These are phyloP conservation scores for Scolopax mira DNA, from an alignment of 2,113 vertebrate genomes.

Conservation along the genomic window DNA sequence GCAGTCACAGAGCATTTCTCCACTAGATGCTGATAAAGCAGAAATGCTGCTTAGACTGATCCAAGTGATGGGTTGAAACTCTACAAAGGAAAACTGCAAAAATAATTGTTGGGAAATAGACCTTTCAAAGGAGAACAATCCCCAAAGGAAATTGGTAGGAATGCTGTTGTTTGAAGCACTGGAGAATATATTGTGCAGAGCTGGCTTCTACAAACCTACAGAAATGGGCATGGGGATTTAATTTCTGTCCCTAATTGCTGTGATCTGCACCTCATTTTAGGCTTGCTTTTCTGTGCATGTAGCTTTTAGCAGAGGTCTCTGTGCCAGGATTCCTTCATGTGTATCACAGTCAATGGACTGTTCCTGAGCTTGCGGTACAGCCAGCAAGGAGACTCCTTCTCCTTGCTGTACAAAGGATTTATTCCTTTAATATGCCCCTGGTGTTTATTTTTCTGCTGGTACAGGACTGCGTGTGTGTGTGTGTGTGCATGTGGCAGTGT, in stretches of 20 bases:
- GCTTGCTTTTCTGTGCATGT: not conserved
- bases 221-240: not conserved
- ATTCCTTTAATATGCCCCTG: conserved; percentile 11
- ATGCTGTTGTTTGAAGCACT: not conserved
- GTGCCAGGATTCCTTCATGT: not conserved
- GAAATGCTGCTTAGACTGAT: not conserved
- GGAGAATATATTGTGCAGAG: not conserved
- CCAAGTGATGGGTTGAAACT: not conserved
- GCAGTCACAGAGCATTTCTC: not conserved
- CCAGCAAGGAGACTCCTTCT: not conserved
- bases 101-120: not conserved
- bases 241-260: not conserved
- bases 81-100: not conserved
- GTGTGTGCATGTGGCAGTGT: conserved; percentile 2
- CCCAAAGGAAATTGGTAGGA: not conserved
- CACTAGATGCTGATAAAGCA: not conserved
- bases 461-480: rapidly evolving
- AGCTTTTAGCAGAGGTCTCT: not conserved
- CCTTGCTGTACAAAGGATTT: conserved; percentile 3
- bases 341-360: not conserved
- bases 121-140: not conserved
- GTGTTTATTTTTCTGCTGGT: conserved; percentile 25
- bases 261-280: not conserved
- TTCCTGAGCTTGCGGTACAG: not conserved
- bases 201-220: not conserved